Evolutionary conservation across 2,888 invertebrate genomes (phyloP), one percentile per base, ranked within the genome.

Genomic region (Desoria tigrina): DNA sequence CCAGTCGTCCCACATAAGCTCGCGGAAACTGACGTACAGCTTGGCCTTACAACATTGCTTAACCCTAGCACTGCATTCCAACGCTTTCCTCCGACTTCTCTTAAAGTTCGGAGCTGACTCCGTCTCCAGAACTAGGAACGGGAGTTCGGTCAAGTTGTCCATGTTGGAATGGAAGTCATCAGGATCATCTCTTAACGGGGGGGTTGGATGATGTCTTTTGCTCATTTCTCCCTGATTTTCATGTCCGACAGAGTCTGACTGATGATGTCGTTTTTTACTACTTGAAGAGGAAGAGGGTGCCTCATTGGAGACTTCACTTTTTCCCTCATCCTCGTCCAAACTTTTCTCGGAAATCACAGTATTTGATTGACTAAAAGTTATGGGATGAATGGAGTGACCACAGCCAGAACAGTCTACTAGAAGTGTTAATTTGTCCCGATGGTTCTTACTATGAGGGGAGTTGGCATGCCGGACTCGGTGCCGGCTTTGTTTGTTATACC

Each of bases 1-100:
- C 93, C 93, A 94, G 83, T 94, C 92, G 82, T 93, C 92, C 94
- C 94, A 94, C 76, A 93, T 93, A 59, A 94, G 84, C 77, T 90
- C 88, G 79, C 89, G 88, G 83, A 94, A 94, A 81, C 89, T 91
- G 77, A 94, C 92, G 84, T 92, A 94, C 83, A 94, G 92, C 57
- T 89, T 86, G 81, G 94, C 90, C 79, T 92, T 92, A 81, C 90
- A 90, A 82, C 94, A 94, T 80, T 90, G 90, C 76, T 86, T 86
- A 68, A 84, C 84, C 56, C 84, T 80, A 62, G 87, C 86, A 72
- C 87, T 87, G 82, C 94, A 94, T 80, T 92, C 92, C 66, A 93
- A 85, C 42, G 93, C 91, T 74, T 92, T 86, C 77, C 91, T 84
- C 70, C 92, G 86, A 61, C 91, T 89, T 21, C 90, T 82, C 51